A percentile compares a stretch with the other conserved stretches of the same genome.
Evolutionary conservation across 2,888 invertebrate genomes (phyloP).

Genomic region (Ormyrus labotus): DNA sequence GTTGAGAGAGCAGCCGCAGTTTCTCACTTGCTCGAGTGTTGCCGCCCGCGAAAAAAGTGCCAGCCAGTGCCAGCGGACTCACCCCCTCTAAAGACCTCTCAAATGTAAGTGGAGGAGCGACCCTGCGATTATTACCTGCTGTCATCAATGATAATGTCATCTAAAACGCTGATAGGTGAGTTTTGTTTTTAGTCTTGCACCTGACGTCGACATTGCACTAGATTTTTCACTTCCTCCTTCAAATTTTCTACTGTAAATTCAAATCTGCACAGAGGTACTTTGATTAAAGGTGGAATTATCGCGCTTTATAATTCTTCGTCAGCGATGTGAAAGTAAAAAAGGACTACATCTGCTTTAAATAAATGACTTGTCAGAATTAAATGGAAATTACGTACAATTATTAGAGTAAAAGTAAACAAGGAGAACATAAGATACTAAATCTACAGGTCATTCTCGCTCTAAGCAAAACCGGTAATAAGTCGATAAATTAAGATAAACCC

Average conservation of each 20-base stretch:
- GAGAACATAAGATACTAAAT: no score
- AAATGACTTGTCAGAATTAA: no score
- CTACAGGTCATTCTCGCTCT: no score
- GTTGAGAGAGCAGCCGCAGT: constrained; percentile 2
- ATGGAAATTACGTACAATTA: no score
- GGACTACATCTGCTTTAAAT: not conserved
- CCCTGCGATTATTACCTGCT: constrained; percentile 1
- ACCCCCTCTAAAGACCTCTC: constrained; percentile 6
- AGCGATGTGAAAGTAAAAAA: constrained; percentile 5
- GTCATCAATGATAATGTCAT: constrained; percentile 62
- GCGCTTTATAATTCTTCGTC: not conserved
- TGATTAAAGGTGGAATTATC: not conserved
- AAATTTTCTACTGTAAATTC: not conserved
- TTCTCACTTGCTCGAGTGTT: constrained; percentile 1
- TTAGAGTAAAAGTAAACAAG: no score
- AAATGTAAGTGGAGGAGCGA: constrained; percentile 45
- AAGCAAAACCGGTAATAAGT: no score
- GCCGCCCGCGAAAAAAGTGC: constrained; percentile 18
- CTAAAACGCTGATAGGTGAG: constrained; percentile 63
- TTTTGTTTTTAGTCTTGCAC: constrained; percentile 16
- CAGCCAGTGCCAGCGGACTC: not conserved
- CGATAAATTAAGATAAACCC: no score
- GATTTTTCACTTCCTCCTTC: no score
- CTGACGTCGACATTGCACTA: no score
- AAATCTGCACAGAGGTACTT: not conserved